Conservation (phyloP, 2,888 invertebrate species). For the Eilema sororculum region DNA sequence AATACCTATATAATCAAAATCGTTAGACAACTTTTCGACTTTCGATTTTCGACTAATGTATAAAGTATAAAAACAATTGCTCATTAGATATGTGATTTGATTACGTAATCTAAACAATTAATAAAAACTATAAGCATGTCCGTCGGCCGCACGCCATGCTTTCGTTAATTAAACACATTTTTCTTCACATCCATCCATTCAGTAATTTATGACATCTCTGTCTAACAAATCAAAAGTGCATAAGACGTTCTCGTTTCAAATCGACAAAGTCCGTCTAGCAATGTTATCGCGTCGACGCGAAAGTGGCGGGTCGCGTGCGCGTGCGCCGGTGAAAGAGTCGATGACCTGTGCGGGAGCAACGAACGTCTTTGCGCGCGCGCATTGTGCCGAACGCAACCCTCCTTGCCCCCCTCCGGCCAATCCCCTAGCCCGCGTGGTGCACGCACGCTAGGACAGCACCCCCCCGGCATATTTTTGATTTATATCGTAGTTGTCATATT, state of each 20-base stretch:
- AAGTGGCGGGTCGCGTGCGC: constrained; percentile 81
- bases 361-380: constrained; percentile 83
- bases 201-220: constrained; percentile 39
- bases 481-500: constrained; percentile 43
- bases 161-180: constrained; percentile 58
- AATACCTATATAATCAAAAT: too few species aligned
- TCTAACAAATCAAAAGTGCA: constrained; percentile 30
- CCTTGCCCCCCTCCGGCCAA: constrained; percentile 42
- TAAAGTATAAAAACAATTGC: not conserved
- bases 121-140: constrained; percentile 32
- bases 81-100: constrained; percentile 3
- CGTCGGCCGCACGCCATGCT: constrained; percentile 49
- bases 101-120: constrained; percentile 5
- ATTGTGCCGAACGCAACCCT: constrained; percentile 70
- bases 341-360: constrained; percentile 84
- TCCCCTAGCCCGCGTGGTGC: constrained; percentile 29
- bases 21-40: too few species aligned
- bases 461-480: constrained; percentile 47
- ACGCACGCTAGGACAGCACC: constrained; percentile 59
- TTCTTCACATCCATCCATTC: constrained; percentile 51
- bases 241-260: constrained; percentile 57
- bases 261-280: constrained; percentile 62
- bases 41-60: too few species aligned
- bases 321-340: constrained; percentile 82
- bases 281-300: constrained; percentile 76